These are phyloP conservation scores for Poecilobothrus nobilitatus DNA, from an alignment of 2,888 invertebrate genomes.

Conservation along the genomic window DNA sequence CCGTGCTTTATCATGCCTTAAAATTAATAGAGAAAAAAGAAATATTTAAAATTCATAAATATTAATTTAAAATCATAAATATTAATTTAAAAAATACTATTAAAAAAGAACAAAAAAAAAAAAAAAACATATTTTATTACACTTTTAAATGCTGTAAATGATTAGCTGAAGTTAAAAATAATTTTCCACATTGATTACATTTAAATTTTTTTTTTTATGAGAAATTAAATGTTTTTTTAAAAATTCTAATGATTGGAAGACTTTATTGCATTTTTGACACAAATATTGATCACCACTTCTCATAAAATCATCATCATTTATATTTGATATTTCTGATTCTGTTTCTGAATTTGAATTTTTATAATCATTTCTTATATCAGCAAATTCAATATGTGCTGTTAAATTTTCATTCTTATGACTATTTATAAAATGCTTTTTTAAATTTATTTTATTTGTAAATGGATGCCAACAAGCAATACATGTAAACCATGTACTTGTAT, in stretches of 20 bases:
- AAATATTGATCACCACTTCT: background rate
- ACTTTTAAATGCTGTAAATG: background rate
- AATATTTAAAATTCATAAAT: too few species aligned
- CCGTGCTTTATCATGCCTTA: background rate
- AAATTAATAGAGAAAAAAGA: background rate
- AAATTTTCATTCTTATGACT: background rate
- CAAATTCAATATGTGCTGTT: background rate
- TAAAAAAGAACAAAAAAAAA: too few species aligned
- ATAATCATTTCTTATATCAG: background rate
- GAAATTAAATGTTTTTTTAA: background rate
- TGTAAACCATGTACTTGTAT: slow-evolving; percentile 47
- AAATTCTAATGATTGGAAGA: background rate
- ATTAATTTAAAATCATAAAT: too few species aligned
- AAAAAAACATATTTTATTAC: background rate
- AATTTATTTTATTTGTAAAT: background rate
- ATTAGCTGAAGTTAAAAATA: background rate
- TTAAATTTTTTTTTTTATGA: background rate
- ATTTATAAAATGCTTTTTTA: background rate
- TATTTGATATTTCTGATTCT: background rate
- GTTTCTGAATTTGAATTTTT: background rate
- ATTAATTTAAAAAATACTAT: too few species aligned
- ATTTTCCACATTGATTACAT: background rate
- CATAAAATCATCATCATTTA: background rate
- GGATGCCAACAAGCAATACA: slow-evolving; percentile 1
- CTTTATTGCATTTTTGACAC: background rate